phyloP scores from a whole-genome alignment of 2,113 vertebrate species.

The human region GRCh38 chr13:81018001-81018500 shows the following conservation, averaged over 20 bases:
- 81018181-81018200: neutral
- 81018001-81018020: neutral
- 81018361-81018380: neutral
- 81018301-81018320: neutral
- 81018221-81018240: neutral
- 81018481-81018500: neutral
- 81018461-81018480: neutral
- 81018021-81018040: neutral
- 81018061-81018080: neutral
- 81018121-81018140: neutral
- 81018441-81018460: neutral
- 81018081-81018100: neutral
- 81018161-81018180: neutral
- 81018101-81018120: neutral
- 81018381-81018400: fast-evolving
- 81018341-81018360: neutral
- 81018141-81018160: neutral
- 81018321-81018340: neutral
- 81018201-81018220: neutral
- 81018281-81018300: neutral
- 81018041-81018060: neutral
- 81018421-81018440: neutral
- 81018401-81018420: neutral
- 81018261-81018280: neutral
- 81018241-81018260: neutral